Evolutionary conservation across 2,797 vertebrate species (phyloP), one percentile per base, ranked within the genome.

Genomic region (Passerculus sandwichensis): DNA sequence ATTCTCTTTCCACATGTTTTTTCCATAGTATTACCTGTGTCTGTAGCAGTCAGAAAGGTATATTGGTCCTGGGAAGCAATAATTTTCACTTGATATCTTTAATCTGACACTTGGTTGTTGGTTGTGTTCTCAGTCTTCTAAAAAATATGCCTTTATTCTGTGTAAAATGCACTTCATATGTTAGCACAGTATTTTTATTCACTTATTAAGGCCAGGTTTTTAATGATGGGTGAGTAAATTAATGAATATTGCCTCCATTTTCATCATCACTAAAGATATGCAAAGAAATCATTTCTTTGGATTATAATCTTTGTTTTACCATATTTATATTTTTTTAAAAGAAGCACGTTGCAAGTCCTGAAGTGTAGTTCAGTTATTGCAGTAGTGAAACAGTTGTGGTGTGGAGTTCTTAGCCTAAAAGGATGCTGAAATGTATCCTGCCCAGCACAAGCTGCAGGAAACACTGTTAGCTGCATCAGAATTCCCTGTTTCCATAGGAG

Each of bases 211-310:
- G 26, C 7, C 44, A 66, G 15, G 12, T 44, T 50, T 93, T 82
- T 85, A 74, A 71, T 42, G 54, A 48, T 59, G 71, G 89, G 65
- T 94, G 84, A 89, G 93, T 91, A 88, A 92, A 40, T 20, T 45
- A 66, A 53, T 40, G 34, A 27, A n/a, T 20, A 1, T 51, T 90
- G 60, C 64, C 45, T 91, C 25, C 9, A 32, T 89, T 88, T 94
- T 72, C 62, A 81, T 45, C 26, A 40, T 60, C 44, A 40, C 44
- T 44, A 70, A 64, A 56, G 32, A 42, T 15, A 65, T 4, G 40
- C 25, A 29, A 89, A 72, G 14, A 88, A 75, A 1, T n/a, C 8
- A 8, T 89, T 95, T 83, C 40, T 29, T 57, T 53, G 51, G 32
- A 29, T 76, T 59, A 27, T 32, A n/a, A 10, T 72, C 57, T 89